Percentiles rank a stretch among this genome's conserved stretches.
These are phyloP conservation scores for Toxotes lorentzi DNA, from an alignment of 2,797 vertebrate genomes.

Conservation along the genomic window DNA sequence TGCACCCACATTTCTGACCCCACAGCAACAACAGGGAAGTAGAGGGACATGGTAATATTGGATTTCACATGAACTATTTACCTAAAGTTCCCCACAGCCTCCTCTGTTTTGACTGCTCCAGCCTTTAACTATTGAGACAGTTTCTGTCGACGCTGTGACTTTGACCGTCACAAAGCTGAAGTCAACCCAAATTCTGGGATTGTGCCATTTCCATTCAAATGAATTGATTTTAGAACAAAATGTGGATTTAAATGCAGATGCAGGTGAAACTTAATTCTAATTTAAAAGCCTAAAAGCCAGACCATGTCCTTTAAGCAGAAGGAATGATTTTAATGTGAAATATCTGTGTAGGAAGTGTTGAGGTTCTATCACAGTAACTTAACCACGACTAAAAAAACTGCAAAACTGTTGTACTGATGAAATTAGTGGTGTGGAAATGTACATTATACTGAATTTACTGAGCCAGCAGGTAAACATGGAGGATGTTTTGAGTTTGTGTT, in stretches of 20 bases:
- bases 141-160: neutral
- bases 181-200: neutral
- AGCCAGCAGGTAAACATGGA: constrained; percentile 6
- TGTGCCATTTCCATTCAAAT: neutral
- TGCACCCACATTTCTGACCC: neutral
- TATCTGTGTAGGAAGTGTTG: neutral
- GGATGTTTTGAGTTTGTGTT: neutral
- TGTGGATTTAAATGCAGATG: neutral
- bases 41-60: neutral
- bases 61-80: neutral
- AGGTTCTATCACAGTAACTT: neutral
- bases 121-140: neutral
- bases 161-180: no score
- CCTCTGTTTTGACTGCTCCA: neutral
- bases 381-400: neutral
- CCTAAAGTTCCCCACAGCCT: neutral
- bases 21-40: neutral
- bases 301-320: neutral
- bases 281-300: neutral
- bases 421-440: constrained; percentile 17
- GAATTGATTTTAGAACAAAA: neutral
- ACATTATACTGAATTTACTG: constrained; percentile 1
- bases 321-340: constrained; percentile 8
- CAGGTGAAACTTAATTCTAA: neutral
- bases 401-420: neutral